Percentiles rank a stretch among this genome's conserved stretches.
These are phyloP conservation scores for Phalanger gymnotis DNA, from an alignment of 2,797 vertebrate genomes.

Conservation along the genomic window DNA sequence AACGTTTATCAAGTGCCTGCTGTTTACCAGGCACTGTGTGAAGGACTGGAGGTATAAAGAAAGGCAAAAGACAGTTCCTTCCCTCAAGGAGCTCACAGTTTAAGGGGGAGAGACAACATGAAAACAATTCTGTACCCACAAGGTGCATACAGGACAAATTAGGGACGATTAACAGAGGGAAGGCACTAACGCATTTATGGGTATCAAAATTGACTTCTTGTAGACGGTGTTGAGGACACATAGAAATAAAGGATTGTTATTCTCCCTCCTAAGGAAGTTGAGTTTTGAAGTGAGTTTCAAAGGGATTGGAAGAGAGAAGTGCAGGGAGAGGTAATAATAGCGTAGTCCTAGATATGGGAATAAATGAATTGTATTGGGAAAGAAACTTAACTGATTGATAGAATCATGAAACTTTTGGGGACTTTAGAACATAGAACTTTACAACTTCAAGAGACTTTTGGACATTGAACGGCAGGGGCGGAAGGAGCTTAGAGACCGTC, in stretches of 20 bases:
- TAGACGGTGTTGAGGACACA: not conserved
- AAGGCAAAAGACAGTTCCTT: not conserved
- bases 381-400: not conserved
- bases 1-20: not conserved
- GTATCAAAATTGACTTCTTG: not conserved
- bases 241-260: not conserved
- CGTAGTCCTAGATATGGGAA: not conserved
- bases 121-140: not conserved
- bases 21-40: not conserved
- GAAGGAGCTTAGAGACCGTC: not conserved
- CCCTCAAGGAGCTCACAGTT: not conserved
- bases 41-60: not conserved
- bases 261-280: not conserved
- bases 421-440: not conserved
- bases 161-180: not conserved
- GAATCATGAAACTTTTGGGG: not conserved
- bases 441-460: not conserved
- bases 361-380: not conserved
- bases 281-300: not conserved
- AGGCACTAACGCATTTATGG: not conserved
- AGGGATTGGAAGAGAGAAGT: not conserved
- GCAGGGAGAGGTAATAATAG: not conserved
- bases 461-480: not conserved
- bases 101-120: not conserved
- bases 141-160: not conserved